Conservation (phyloP, 2,888 invertebrate species). For the Danaus chrysippus region DNA sequence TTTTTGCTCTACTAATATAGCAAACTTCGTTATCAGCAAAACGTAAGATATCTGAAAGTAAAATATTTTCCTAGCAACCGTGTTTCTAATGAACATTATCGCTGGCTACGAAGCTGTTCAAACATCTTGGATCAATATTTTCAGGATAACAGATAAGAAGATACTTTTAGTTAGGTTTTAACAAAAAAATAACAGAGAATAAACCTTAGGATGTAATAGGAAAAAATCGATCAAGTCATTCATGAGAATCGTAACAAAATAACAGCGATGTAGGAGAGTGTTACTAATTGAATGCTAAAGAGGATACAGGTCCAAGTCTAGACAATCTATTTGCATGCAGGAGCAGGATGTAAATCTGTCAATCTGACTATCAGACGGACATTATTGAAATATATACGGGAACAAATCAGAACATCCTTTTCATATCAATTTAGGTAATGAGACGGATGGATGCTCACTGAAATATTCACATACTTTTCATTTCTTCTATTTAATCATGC, state of each 20-base stretch:
- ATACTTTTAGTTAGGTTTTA: not conserved
- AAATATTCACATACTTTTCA: slow-evolving; percentile 2
- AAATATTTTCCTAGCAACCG: slow-evolving; percentile 15
- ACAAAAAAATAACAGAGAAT: not conserved
- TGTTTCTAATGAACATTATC: slow-evolving; percentile 32
- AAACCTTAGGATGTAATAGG: not conserved
- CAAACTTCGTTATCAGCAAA: slow-evolving; percentile 12
- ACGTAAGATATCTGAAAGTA: slow-evolving; percentile 14
- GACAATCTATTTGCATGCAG: slow-evolving; percentile 25
- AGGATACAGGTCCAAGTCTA: slow-evolving; percentile 21
- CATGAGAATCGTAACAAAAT: too few species aligned
- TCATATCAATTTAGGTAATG: slow-evolving; percentile 6
- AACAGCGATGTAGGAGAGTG: not conserved
- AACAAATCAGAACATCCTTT: slow-evolving; percentile 20
- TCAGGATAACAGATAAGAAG: slow-evolving; percentile 32
- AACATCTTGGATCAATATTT: slow-evolving; percentile 52
- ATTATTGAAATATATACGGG: slow-evolving; percentile 22
- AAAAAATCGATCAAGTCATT: too few species aligned
- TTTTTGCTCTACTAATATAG: not conserved
- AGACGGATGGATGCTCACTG: not conserved
- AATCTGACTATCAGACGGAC: slow-evolving; percentile 20
- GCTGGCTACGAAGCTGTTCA: slow-evolving; percentile 35
- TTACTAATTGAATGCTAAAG: slow-evolving; percentile 9
- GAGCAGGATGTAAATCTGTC: slow-evolving; percentile 29
- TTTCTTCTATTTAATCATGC: not conserved